phyloP scores from a whole-genome alignment of 1,140 invertebrate genomes.

The Oedothorax gibbosus region DNA sequence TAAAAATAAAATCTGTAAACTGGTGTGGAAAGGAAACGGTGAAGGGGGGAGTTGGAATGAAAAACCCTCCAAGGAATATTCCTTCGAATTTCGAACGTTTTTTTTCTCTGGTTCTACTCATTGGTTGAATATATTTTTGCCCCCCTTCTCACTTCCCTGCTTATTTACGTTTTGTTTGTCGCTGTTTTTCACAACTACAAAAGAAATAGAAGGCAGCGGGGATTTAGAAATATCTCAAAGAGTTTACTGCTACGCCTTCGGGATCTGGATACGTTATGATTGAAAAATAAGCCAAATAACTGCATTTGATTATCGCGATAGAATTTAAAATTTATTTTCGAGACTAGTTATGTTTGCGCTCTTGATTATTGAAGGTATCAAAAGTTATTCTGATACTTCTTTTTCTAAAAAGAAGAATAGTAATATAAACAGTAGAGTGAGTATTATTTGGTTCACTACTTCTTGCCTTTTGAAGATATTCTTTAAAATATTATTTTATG shows the following conservation, averaged over 20 bases:
- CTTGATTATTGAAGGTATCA: background rate
- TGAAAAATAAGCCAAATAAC: slow-evolving; percentile 52
- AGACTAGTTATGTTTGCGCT: background rate
- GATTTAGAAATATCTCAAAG: background rate
- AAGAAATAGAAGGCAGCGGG: slow-evolving; percentile 21
- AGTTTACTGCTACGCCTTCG: background rate
- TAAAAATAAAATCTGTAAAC: slow-evolving; percentile 36
- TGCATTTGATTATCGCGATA: slow-evolving; percentile 47
- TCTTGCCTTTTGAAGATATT: too few species aligned
- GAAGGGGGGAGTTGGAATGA: slow-evolving; percentile 27
- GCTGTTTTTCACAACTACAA: slow-evolving; percentile 28
- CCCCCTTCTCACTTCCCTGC: background rate
- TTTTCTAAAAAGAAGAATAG: background rate
- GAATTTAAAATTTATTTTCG: background rate
- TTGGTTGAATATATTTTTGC: slow-evolving; percentile 53
- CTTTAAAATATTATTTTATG: too few species aligned
- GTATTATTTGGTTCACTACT: too few species aligned
- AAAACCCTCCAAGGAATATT: slow-evolving; percentile 54
- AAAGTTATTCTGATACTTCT: background rate
- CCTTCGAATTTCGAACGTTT: slow-evolving; percentile 22
- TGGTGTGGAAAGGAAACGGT: background rate
- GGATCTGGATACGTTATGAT: slow-evolving; percentile 40
- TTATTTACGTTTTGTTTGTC: slow-evolving; percentile 50
- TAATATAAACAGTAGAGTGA: too few species aligned
- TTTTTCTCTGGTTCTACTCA: slow-evolving; percentile 44